Conservation (phyloP, 30 jellyfish, hydroid and myxozoan species). For the Chironex yamaguchii region DNA sequence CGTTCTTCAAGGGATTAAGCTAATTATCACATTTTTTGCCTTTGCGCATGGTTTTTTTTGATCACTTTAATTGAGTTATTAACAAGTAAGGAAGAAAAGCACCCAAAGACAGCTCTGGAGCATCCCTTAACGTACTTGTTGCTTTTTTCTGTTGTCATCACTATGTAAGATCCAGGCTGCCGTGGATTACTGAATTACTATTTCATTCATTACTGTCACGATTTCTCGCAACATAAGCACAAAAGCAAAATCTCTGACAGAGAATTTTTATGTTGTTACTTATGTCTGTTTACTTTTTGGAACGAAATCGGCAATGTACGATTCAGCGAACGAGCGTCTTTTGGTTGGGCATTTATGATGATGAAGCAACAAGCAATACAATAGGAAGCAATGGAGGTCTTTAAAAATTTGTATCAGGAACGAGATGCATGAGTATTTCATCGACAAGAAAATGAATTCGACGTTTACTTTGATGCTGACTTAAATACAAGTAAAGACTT, state of each 20-base stretch:
- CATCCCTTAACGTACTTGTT: too few species aligned
- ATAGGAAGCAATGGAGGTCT: background rate
- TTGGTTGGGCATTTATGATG: background rate
- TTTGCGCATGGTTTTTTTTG: too few species aligned
- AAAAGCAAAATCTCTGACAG: background rate
- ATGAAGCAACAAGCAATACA: background rate
- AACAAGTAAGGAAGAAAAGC: too few species aligned
- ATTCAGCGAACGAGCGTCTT: background rate
- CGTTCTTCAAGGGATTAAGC: too few species aligned
- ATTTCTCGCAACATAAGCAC: too few species aligned
- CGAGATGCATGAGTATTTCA: conserved; percentile 22
- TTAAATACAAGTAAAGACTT: conserved; percentile 3
- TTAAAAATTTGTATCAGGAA: background rate
- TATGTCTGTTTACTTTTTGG: background rate
- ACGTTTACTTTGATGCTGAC: conserved; percentile 21
- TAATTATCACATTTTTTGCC: too few species aligned
- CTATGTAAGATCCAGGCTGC: too few species aligned
- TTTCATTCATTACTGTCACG: too few species aligned
- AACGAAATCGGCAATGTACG: conserved; percentile 3
- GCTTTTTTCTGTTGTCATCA: too few species aligned
- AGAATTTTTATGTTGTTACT: background rate
- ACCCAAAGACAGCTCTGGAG: too few species aligned
- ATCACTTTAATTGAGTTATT: too few species aligned
- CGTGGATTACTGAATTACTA: too few species aligned
- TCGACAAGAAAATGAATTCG: conserved; percentile 29